phyloP scores from a whole-genome alignment of 2,797 vertebrate species.

The Holocentrus rufus region DNA sequence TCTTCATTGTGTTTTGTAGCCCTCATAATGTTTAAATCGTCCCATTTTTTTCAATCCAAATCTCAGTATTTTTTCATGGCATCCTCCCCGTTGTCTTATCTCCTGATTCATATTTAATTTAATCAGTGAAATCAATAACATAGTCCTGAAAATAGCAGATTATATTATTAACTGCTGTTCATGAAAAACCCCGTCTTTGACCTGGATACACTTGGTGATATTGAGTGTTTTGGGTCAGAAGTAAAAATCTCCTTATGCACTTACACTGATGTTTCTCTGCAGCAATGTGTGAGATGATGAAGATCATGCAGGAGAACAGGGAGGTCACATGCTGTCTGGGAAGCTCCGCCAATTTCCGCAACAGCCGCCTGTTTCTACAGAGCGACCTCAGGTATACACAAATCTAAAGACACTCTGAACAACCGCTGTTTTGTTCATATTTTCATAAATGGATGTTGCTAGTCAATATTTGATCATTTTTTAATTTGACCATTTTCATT shows the following conservation, averaged over 20 bases:
- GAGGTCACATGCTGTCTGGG: slow-evolving; percentile 98
- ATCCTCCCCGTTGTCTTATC: not conserved
- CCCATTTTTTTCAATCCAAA: too few relatives aligned
- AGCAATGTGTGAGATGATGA: slow-evolving; percentile 99
- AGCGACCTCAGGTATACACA: slow-evolving; percentile 91
- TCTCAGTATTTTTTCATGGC: too few relatives aligned
- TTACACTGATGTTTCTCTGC: slow-evolving; percentile 12
- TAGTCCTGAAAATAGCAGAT: not conserved
- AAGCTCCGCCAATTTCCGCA: slow-evolving; percentile 94
- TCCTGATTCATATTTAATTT: not conserved
- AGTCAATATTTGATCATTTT: too few relatives aligned
- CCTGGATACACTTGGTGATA: not conserved
- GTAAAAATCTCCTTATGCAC: not conserved
- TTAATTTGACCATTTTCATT: not conserved
- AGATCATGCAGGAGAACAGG: slow-evolving; percentile 98
- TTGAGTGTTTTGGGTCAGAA: not conserved
- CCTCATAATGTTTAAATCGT: too few relatives aligned
- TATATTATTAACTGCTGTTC: not conserved
- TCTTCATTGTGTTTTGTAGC: slow-evolving; percentile 26
- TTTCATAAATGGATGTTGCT: not conserved
- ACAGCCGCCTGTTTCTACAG: slow-evolving; percentile 94
- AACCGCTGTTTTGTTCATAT: slow-evolving; percentile 1
- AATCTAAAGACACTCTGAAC: not conserved
- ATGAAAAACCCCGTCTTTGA: not conserved
- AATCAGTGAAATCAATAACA: not conserved